phyloP scores from a whole-genome alignment of 2,888 invertebrate genomes.

The Vanessa cardui region DNA sequence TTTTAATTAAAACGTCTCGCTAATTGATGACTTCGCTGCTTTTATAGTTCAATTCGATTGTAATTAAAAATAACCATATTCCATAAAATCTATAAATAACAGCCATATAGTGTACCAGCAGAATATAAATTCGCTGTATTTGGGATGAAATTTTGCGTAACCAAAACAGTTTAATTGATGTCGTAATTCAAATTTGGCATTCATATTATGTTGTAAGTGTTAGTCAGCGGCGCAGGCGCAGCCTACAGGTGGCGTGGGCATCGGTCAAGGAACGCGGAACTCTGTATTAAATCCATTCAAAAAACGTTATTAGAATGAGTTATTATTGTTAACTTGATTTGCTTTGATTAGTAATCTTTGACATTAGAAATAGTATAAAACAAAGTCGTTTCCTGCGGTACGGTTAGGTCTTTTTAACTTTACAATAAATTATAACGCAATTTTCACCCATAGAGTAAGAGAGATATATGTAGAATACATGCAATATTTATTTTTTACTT shows the following conservation, averaged over 20 bases:
- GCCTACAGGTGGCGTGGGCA: constrained; percentile 39
- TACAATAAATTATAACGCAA: too few relatives aligned
- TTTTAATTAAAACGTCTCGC: not conserved
- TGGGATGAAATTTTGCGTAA: constrained; percentile 1
- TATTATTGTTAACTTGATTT: constrained; percentile 3
- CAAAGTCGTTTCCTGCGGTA: not conserved
- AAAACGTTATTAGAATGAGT: constrained; percentile 22
- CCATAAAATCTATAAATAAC: not conserved
- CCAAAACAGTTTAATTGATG: constrained; percentile 11
- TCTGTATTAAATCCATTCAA: constrained; percentile 23
- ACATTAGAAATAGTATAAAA: not conserved
- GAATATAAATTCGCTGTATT: not conserved
- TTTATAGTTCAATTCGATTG: too few relatives aligned
- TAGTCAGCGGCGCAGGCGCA: constrained; percentile 41
- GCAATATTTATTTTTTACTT: too few relatives aligned
- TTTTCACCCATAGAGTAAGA: too few relatives aligned
- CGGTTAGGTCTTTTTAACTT: too few relatives aligned
- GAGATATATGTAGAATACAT: too few relatives aligned
- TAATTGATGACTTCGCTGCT: too few relatives aligned
- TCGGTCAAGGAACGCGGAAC: constrained; percentile 46
- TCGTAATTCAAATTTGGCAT: constrained; percentile 12
- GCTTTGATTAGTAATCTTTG: not conserved
- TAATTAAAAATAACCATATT: too few relatives aligned
- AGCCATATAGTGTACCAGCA: not conserved
- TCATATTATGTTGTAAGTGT: constrained; percentile 19